Base-by-base conservation (phyloP, 2,113 vertebrate species). In the Piliocolobus tephrosceles region DNA sequence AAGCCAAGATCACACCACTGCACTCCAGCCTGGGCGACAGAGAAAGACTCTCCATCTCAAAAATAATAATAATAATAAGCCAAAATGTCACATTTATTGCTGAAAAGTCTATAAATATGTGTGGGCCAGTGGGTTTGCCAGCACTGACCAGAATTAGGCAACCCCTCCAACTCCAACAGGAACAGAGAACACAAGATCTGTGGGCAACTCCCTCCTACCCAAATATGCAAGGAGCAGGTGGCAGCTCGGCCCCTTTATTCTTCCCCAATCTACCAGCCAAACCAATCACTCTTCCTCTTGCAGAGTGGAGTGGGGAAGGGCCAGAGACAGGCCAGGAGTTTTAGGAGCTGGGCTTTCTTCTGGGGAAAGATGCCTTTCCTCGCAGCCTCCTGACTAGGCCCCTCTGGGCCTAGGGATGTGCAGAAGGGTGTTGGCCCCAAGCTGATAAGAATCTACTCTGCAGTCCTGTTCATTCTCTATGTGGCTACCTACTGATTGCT, bases 371-470 rank as follows among this genome's bases (percentile, higher is more conserved):
- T 22, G 9, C 23, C 30, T n/a, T 13, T 1, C 23, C 50, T 30
- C 32, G 12, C 11, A 55, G 82, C 45, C 45, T 38, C 82, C 43
- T 68, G 57, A 23, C 32, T 12, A 3, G 83, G 45, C 25, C 68
- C 30, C 4, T 2, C n/a, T 57, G 32, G 40, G 47, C 8, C 79
- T 10, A 14, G 75, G 66, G 35, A 40, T 6, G 13, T 10, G 17
- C 11, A 16, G 0, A 2, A 68, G 27, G 6, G 25, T 8, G 14
- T 25, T 23, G 55, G 18, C 32, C 23, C 75, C 10, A 0, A 1
- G 7, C 38, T 87, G 90, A 61, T 81, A 23, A 38, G 17, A 7
- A 8, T 55, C 25, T 27, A 0, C 38, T 55, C 52, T 13, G 6
- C 4, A 8, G 3, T 13, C 20, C 0, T 8, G 10, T 45, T 76